These are phyloP conservation scores for Helostoma temminkii DNA, from an alignment of 2,797 vertebrate species.

Conservation along the genomic window DNA sequence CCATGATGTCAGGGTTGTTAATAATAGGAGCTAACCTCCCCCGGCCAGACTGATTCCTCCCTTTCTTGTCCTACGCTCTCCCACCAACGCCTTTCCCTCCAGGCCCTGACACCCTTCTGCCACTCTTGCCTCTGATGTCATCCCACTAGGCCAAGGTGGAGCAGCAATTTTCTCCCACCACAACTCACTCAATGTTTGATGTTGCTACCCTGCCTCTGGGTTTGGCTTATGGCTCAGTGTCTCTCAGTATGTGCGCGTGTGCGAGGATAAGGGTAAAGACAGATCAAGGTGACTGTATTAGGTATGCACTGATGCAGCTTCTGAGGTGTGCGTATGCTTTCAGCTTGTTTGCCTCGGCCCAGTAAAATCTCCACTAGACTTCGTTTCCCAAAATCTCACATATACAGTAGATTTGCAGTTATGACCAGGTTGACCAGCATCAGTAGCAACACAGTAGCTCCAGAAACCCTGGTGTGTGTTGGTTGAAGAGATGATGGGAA, in stretches of 20 bases:
- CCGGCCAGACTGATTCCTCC: constrained; percentile 12
- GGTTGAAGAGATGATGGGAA: constrained; percentile 32
- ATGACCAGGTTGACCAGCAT: background rate
- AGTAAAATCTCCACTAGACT: constrained; percentile 45
- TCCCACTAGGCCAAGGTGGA: constrained; percentile 51
- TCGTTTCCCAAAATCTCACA: constrained; percentile 17
- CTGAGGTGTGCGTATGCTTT: background rate
- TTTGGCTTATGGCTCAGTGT: constrained; percentile 25
- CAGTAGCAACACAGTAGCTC: background rate
- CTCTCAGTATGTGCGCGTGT: constrained; percentile 17
- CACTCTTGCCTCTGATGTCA: constrained; percentile 68
- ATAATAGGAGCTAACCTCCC: constrained; percentile 54
- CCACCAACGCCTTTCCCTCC: constrained; percentile 48
- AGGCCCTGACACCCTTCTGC: constrained; percentile 45
- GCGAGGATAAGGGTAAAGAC: constrained; percentile 19
- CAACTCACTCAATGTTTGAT: constrained; percentile 69
- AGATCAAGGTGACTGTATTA: constrained; percentile 49
- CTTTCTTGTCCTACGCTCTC: constrained; percentile 37
- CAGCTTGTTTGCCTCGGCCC: constrained; percentile 9
- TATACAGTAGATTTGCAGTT: constrained; percentile 32
- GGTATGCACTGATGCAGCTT: constrained; percentile 7
- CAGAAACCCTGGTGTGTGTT: background rate
- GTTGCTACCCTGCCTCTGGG: constrained; percentile 54
- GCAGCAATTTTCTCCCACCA: constrained; percentile 65
- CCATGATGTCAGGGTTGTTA: constrained; percentile 63